Evolutionary conservation across 2,113 vertebrate species (phyloP), one percentile per base, ranked within the genome.

Genomic region (Hassar affinis): DNA sequence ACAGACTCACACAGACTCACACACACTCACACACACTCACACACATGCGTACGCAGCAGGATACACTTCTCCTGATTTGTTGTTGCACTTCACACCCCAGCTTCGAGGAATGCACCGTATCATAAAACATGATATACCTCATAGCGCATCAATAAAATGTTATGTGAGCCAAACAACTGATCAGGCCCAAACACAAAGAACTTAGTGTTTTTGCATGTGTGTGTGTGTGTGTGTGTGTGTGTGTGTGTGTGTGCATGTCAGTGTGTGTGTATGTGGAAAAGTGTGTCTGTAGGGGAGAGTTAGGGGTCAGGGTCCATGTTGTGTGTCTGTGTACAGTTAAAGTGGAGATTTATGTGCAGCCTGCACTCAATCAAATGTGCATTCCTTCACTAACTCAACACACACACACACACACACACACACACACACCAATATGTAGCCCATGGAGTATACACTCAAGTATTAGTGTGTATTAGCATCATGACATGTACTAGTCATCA

Each of bases 351-450:
- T 94, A 94, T 92, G 91, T 92, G 92, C 93, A 93, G 92, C 88
- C 93, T 95, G 94, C 85, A 90, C 92, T 94, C 92, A 94, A 94
- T 94, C 94, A 94, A 94, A 91, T 79, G 86, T 91, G 90, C 94
- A 94, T 94, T 95, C 94, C 91, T 93, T 83, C 87, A 88, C 93
- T 94, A 94, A 94, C 93, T 93, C 92, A 90, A 90, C 86, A 88
- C 90, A 93, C 85, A 87, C 79, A 89, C 81, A 87, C 82, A 86
- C 83, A 88, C 75, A 81, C 72, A 83, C 59, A 76, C 74, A 76
- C 51, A 52, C 47, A 64, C 80, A 80, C 79, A 76, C 69, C 84
- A 79, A 85, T 85, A 89, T 88, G 90, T 82, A 88, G 61, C 78
- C 12, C 52, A 17, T 72, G 49, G 81, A 87, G 38, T 80, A 78